Conservation (phyloP, 1,140 invertebrate species). For the Anastrepha ludens region DNA sequence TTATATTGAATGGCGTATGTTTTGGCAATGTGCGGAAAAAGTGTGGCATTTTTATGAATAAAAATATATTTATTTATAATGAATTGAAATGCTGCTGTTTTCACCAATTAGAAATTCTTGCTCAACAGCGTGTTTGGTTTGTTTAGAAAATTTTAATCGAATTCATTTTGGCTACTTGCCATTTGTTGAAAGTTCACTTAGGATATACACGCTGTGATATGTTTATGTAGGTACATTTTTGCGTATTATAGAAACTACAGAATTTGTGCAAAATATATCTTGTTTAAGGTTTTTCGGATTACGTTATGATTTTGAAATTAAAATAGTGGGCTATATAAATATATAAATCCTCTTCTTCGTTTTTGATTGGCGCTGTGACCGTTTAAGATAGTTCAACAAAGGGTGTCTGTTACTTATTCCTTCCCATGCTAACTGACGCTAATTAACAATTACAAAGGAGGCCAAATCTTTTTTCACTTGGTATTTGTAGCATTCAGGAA, state of each 20-base stretch:
- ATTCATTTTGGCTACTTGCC: conserved; percentile 23
- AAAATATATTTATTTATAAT: conserved; percentile 40
- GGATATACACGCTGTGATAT: neutral
- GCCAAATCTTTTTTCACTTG: too few species aligned
- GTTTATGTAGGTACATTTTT: neutral
- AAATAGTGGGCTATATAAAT: neutral
- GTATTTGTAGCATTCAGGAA: too few species aligned
- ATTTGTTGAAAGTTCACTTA: conserved; percentile 27
- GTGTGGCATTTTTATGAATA: conserved; percentile 46
- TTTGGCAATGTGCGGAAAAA: conserved; percentile 25
- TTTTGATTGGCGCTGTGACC: too few species aligned
- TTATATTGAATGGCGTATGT: neutral
- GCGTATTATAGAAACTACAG: neutral
- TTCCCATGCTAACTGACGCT: too few species aligned
- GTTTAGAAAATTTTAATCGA: neutral
- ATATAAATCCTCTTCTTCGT: too few species aligned
- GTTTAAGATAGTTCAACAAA: too few species aligned
- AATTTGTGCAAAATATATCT: neutral
- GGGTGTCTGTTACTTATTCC: too few species aligned
- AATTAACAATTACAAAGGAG: too few species aligned
- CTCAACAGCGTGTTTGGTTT: conserved; percentile 3
- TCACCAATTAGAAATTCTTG: neutral
- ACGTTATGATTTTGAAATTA: neutral
- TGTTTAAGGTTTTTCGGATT: neutral
- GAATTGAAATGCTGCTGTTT: neutral